Evolutionary conservation across 2,888 invertebrate genomes (phyloP).

Genomic region (Anarsia innoxiella): DNA sequence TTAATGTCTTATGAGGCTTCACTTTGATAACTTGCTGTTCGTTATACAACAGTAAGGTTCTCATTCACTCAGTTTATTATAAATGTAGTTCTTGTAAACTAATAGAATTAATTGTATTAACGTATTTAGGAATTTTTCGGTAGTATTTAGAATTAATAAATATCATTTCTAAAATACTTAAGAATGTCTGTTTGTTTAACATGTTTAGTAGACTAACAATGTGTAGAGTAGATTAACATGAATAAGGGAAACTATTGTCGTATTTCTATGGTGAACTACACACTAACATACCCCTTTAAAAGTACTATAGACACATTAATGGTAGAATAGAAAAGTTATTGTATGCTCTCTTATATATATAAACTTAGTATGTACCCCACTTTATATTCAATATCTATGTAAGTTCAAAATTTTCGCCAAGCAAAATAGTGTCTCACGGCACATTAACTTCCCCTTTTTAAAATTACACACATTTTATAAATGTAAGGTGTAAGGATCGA

Average conservation of each 20-base stretch:
- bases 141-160: conserved; percentile 72
- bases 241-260: conserved; percentile 39
- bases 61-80: conserved; percentile 36
- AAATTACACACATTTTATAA: conserved; percentile 44
- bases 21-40: conserved; percentile 40
- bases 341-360: conserved; percentile 45
- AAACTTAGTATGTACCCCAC: conserved; percentile 40
- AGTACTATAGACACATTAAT: conserved; percentile 46
- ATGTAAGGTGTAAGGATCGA: conserved; percentile 65
- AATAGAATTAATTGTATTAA: conserved; percentile 69
- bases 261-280: conserved; percentile 39
- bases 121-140: conserved; percentile 58
- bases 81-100: conserved; percentile 17
- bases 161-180: conserved; percentile 68
- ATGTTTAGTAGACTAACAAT: conserved; percentile 75
- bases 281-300: conserved; percentile 61
- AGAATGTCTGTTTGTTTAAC: conserved; percentile 74
- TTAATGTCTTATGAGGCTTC: conserved; percentile 41
- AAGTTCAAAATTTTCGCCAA: conserved; percentile 60
- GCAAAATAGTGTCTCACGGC: conserved; percentile 74
- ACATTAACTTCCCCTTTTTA: conserved; percentile 36
- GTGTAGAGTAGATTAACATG: conserved; percentile 70
- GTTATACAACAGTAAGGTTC: conserved; percentile 42
- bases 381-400: conserved; percentile 40
- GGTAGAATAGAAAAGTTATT: conserved; percentile 50